A percentile compares a stretch with the other conserved stretches of the same genome.
Evolutionary conservation across 1,140 invertebrate species (phyloP).

Genomic region (Gonioctena quinquepunctata): DNA sequence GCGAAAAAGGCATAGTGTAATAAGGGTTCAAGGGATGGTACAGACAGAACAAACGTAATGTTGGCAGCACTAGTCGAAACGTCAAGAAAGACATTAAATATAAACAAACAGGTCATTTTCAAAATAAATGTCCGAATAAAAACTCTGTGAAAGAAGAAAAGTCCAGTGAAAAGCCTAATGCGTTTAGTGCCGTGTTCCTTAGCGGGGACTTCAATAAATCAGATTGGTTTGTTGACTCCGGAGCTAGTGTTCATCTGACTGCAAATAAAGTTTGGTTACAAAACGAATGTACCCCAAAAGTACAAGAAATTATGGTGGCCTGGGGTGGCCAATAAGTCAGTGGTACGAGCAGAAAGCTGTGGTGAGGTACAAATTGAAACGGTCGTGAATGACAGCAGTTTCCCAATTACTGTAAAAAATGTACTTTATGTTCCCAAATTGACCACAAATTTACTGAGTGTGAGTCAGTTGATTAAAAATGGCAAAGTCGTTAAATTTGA

Average conservation of each 20-base stretch:
- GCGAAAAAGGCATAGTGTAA: background rate
- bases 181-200: conserved; percentile 26
- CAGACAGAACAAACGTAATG: too few relatives aligned
- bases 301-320: background rate
- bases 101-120: background rate
- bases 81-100: background rate
- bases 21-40: too few relatives aligned
- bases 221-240: conserved; percentile 42
- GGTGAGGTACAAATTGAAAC: background rate
- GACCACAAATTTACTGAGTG: conserved; percentile 37
- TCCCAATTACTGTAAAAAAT: conserved; percentile 12
- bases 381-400: background rate
- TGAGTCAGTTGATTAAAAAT: conserved; percentile 38
- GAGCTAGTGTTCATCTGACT: conserved; percentile 41
- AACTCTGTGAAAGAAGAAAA: too few relatives aligned
- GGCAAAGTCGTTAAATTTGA: conserved; percentile 36
- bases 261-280: conserved; percentile 27
- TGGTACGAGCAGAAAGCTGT: background rate
- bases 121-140: background rate
- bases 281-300: background rate
- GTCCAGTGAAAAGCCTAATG: too few relatives aligned
- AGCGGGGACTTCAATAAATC: conserved; percentile 24
- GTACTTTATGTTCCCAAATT: conserved; percentile 39
- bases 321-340: background rate
- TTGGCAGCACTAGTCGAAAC: background rate